A percentile compares a stretch with the other conserved stretches of the same genome.
phyloP scores from a whole-genome alignment of 2,888 invertebrate species.

The Galerucella nymphaeae region DNA sequence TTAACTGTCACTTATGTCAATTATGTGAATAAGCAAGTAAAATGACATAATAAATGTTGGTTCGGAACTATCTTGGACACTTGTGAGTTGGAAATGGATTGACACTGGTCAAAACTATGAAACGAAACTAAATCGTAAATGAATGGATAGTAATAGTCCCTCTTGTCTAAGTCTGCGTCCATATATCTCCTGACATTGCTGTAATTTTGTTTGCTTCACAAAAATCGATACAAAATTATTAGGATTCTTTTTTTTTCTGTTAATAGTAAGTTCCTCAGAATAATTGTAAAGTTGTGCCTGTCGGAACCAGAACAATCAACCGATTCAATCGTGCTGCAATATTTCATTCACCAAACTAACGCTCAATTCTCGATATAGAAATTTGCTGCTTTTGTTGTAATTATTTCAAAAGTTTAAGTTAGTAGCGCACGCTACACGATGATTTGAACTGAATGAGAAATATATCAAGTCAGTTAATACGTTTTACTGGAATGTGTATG shows the following conservation, averaged over 20 bases:
- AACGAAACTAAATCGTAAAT: no score
- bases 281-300: constrained; percentile 42
- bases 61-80: no score
- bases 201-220: no score
- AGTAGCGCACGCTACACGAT: constrained; percentile 6
- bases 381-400: constrained; percentile 26
- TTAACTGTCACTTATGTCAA: no score
- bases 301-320: constrained; percentile 47
- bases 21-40: no score
- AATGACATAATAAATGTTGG: no score
- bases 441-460: not conserved
- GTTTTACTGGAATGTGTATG: not conserved
- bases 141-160: no score
- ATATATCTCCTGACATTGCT: no score
- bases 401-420: constrained; percentile 17
- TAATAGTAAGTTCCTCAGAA: constrained; percentile 4
- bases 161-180: no score
- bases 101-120: no score
- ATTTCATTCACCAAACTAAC: constrained; percentile 54
- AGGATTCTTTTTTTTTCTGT: not conserved
- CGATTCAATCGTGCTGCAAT: constrained; percentile 54
- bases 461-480: not conserved
- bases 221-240: no score
- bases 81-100: no score
- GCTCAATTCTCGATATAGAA: constrained; percentile 20